These are phyloP conservation scores for Indicator indicator DNA, from an alignment of 2,113 vertebrate species.

Conservation along the genomic window DNA sequence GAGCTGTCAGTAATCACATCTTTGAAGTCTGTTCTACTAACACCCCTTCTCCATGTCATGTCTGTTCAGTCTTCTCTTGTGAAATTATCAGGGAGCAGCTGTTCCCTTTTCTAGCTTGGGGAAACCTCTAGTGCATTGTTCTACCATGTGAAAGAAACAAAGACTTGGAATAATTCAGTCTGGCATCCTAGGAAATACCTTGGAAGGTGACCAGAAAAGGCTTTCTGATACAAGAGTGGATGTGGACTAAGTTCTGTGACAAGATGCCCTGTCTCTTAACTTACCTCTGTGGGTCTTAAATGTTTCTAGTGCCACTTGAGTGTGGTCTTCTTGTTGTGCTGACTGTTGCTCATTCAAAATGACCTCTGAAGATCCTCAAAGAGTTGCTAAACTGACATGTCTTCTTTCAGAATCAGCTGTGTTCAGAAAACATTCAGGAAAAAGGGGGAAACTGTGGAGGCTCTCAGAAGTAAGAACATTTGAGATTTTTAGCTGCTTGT, in stretches of 20 bases:
- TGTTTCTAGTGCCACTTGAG: background rate
- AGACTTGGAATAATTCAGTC: background rate
- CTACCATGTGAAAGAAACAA: background rate
- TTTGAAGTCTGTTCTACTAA: background rate
- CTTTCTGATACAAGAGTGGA: background rate
- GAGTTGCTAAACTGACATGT: constrained; percentile 13
- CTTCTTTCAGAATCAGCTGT: constrained; percentile 87
- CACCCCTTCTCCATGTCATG: fast-evolving
- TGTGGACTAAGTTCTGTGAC: background rate
- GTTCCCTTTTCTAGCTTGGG: background rate
- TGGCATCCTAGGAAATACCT: background rate
- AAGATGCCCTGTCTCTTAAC: background rate
- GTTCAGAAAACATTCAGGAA: constrained; percentile 92
- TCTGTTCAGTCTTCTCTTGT: background rate
- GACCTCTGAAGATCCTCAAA: background rate
- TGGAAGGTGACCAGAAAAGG: background rate
- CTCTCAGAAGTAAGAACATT: constrained; percentile 86
- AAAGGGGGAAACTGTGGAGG: constrained; percentile 88
- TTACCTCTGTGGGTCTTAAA: background rate
- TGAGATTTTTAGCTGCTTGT: background rate
- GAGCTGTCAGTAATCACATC: background rate
- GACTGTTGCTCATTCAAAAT: background rate
- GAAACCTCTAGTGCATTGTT: background rate
- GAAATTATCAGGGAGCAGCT: background rate
- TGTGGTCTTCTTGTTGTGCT: background rate